A percentile compares a stretch with the other conserved stretches of the same genome.
phyloP scores from a whole-genome alignment of 2,888 invertebrate genomes.

The Ornithoptera alexandrae region DNA sequence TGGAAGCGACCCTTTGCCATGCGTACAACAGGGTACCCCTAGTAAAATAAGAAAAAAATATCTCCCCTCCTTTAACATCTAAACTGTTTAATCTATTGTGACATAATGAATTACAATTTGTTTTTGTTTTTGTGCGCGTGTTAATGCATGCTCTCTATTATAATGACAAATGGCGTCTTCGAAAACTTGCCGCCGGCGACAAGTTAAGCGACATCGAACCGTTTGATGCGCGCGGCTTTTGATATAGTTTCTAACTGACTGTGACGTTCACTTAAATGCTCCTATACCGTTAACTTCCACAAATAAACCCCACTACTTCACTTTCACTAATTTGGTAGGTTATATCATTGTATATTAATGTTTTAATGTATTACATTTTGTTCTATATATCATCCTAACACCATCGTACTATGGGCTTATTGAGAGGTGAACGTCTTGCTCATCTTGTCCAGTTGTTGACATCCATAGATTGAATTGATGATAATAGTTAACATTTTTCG shows the following conservation, averaged over 20 bases:
- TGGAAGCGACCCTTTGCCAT: too few relatives aligned
- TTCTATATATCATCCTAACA: too few relatives aligned
- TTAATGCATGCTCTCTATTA: slow-evolving; percentile 12
- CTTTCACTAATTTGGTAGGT: slow-evolving; percentile 1
- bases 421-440: too few relatives aligned
- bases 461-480: too few relatives aligned
- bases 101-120: not conserved
- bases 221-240: slow-evolving; percentile 23
- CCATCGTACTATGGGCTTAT: too few relatives aligned
- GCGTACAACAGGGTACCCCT: too few relatives aligned
- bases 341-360: not conserved
- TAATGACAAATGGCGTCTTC: slow-evolving; percentile 15
- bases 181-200: slow-evolving; percentile 5
- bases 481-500: too few relatives aligned
- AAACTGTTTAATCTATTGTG: not conserved
- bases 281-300: not conserved
- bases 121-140: not conserved
- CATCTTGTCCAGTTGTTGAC: too few relatives aligned
- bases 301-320: not conserved
- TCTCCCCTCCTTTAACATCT: not conserved
- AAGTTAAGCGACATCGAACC: slow-evolving; percentile 12
- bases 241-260: slow-evolving; percentile 17
- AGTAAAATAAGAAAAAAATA: too few relatives aligned
- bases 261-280: slow-evolving; percentile 13
- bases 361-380: too few relatives aligned